These are phyloP conservation scores for Chalcosyrphus nemorum DNA, from an alignment of 2,888 invertebrate species.

Conservation along the genomic window DNA sequence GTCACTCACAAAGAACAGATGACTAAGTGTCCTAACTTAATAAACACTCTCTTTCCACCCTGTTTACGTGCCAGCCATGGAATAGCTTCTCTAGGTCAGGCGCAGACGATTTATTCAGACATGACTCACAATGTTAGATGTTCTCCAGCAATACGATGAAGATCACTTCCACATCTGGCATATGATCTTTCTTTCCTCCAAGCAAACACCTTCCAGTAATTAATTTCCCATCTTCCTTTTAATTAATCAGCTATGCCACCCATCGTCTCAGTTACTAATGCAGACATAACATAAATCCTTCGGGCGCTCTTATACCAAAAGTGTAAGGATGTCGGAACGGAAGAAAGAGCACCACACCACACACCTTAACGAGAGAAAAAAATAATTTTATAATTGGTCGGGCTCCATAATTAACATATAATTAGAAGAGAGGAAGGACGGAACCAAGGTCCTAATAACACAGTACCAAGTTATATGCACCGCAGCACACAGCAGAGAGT, in stretches of 20 bases:
- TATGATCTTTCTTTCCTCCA: background rate
- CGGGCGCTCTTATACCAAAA: background rate
- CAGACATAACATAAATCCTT: constrained; percentile 51
- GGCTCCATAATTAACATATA: constrained; percentile 66
- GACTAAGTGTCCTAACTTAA: too few relatives aligned
- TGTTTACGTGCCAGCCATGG: too few relatives aligned
- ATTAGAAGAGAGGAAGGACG: constrained; percentile 33
- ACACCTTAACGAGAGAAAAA: constrained; percentile 50
- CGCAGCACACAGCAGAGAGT: background rate
- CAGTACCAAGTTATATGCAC: constrained; percentile 14
- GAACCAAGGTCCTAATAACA: constrained; percentile 50
- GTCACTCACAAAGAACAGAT: too few relatives aligned
- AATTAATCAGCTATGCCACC: constrained; percentile 51
- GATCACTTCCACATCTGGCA: background rate
- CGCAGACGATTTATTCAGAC: too few relatives aligned
- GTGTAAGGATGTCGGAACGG: constrained; percentile 46
- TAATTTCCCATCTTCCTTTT: constrained; percentile 16
- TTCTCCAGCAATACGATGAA: too few relatives aligned
- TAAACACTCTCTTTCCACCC: too few relatives aligned
- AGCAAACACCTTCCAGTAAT: background rate
- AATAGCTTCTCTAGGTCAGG: too few relatives aligned
- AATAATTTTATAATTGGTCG: constrained; percentile 50
- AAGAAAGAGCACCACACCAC: constrained; percentile 59
- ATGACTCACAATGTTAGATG: too few relatives aligned
- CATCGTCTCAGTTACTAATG: background rate